A percentile compares a stretch with the other conserved stretches of the same genome.
These are phyloP conservation scores for Apodemia zela DNA, from an alignment of 2,888 invertebrate genomes.

Conservation along the genomic window DNA sequence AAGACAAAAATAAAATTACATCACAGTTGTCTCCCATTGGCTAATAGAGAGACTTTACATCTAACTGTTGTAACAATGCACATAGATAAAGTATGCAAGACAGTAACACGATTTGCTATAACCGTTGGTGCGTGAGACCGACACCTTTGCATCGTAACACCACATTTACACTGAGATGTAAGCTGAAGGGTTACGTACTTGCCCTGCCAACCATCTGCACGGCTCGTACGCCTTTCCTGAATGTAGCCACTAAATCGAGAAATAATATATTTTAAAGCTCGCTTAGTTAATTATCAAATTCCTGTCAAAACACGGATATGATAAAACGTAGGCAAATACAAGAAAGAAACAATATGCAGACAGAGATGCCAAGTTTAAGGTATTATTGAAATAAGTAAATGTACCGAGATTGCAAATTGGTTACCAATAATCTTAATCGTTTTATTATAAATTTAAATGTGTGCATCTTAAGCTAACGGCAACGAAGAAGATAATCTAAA, in stretches of 20 bases:
- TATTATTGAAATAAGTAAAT: slow-evolving; percentile 20
- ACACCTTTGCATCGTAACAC: slow-evolving; percentile 55
- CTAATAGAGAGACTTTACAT: slow-evolving; percentile 76
- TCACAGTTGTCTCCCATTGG: slow-evolving; percentile 66
- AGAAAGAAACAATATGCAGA: slow-evolving; percentile 53
- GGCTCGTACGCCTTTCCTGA: slow-evolving; percentile 99
- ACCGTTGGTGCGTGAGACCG: slow-evolving; percentile 44
- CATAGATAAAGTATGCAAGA: slow-evolving; percentile 75
- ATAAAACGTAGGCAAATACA: slow-evolving; percentile 46
- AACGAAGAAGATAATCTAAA: neutral
- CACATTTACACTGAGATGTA: slow-evolving; percentile 69
- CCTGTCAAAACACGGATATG: slow-evolving; percentile 26
- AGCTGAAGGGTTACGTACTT: slow-evolving; percentile 90
- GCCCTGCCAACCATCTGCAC: slow-evolving; percentile 99
- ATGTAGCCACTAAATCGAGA: slow-evolving; percentile 95
- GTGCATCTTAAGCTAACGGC: slow-evolving; percentile 1
- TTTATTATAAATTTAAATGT: neutral
- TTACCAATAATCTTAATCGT: slow-evolving; percentile 42
- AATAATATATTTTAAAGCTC: slow-evolving; percentile 64
- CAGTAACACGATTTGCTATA: slow-evolving; percentile 74
- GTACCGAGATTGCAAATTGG: slow-evolving; percentile 37
- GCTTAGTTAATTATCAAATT: slow-evolving; percentile 37
- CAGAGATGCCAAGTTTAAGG: slow-evolving; percentile 61
- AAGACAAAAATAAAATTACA: slow-evolving; percentile 75
- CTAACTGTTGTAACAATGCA: slow-evolving; percentile 77